Evolutionary conservation across 2,888 invertebrate genomes (phyloP).

Genomic region (Magallana nippona): DNA sequence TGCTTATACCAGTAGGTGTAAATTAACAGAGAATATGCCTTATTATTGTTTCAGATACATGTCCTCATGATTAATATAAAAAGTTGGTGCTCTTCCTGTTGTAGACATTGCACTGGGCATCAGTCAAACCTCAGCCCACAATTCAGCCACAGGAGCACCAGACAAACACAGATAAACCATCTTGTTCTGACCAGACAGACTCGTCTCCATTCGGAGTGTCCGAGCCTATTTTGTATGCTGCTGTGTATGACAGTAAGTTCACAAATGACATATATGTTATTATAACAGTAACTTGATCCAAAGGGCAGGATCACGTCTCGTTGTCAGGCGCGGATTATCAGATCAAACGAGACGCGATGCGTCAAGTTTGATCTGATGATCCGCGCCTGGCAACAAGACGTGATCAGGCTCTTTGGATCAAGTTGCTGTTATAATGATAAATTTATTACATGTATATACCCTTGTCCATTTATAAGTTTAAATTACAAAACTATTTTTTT

Average conservation of each 20-base stretch:
- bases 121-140: slow-evolving; percentile 70
- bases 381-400: no score
- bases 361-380: no score
- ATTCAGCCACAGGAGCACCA: slow-evolving; percentile 51
- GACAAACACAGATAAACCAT: neutral
- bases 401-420: no score
- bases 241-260: neutral
- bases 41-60: neutral
- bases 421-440: no score
- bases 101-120: slow-evolving; percentile 77
- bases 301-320: no score
- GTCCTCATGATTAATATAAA: neutral
- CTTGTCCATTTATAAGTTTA: no score
- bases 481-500: no score
- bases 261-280: no score
- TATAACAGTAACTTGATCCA: no score
- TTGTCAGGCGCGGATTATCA: no score
- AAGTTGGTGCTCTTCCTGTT: slow-evolving; percentile 41
- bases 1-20: neutral
- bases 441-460: no score
- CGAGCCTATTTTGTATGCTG: slow-evolving; percentile 19
- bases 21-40: neutral
- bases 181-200: slow-evolving; percentile 1
- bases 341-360: no score
- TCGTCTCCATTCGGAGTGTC: neutral